Evolutionary conservation across 2,888 invertebrate species (phyloP).

Genomic region (Thereva nobilitata): DNA sequence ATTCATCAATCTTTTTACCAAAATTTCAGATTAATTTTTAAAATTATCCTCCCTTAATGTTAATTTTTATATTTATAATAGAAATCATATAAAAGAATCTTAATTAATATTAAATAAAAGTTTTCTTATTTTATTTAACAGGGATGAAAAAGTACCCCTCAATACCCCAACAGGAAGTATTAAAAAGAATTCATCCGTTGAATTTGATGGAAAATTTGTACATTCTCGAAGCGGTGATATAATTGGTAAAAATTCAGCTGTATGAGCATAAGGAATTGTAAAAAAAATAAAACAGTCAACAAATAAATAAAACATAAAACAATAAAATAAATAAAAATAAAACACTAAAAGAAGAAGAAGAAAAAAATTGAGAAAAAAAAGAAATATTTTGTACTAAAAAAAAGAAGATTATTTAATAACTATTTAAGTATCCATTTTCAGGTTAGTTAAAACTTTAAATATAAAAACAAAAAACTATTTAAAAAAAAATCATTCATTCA

Average conservation of each 20-base stretch:
- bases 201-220: slow-evolving; percentile 80
- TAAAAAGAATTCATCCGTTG: slow-evolving; percentile 77
- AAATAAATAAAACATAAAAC: background rate
- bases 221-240: slow-evolving; percentile 82
- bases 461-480: too few species aligned
- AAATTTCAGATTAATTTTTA: too few species aligned
- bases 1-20: too few species aligned
- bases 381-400: too few species aligned
- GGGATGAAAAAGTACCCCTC: slow-evolving; percentile 83
- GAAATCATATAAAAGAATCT: slow-evolving; percentile 4
- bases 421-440: too few species aligned
- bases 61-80: slow-evolving; percentile 10
- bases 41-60: background rate
- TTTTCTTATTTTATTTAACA: slow-evolving; percentile 50
- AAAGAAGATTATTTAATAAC: too few species aligned
- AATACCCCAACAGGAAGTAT: slow-evolving; percentile 64
- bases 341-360: too few species aligned
- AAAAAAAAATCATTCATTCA: too few species aligned
- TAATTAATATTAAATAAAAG: slow-evolving; percentile 21
- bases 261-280: slow-evolving; percentile 54
- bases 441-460: too few species aligned
- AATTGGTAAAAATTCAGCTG: slow-evolving; percentile 89
- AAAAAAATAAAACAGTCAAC: background rate
- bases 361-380: too few species aligned
- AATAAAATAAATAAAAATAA: too few species aligned